These are phyloP conservation scores for Aptenodytes patagonicus DNA, from an alignment of 2,113 vertebrate genomes.

Conservation along the genomic window DNA sequence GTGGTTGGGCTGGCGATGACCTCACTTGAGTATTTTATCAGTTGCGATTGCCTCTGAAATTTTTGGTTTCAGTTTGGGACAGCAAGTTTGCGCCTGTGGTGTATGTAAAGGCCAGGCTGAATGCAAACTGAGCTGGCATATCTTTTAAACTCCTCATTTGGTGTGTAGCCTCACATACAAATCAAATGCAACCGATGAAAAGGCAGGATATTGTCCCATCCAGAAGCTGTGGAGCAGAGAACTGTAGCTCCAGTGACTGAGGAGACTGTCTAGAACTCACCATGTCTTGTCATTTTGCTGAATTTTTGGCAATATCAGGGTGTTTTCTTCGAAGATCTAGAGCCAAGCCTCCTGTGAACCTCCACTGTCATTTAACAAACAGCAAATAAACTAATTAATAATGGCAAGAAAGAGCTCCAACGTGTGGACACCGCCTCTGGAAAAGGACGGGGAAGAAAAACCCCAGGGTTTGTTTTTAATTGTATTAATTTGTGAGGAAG, in stretches of 20 bases:
- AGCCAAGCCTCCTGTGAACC: neutral
- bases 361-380: neutral
- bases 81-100: neutral
- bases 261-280: slow-evolving; percentile 5
- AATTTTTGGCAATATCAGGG: neutral
- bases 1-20: neutral
- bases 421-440: neutral
- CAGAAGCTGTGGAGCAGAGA: neutral
- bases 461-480: neutral
- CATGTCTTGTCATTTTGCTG: neutral
- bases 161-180: neutral
- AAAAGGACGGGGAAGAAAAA: neutral
- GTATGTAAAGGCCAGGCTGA: neutral
- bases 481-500: neutral
- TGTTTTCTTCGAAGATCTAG: neutral
- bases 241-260: neutral
- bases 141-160: neutral
- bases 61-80: neutral
- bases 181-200: neutral
- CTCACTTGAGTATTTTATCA: neutral
- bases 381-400: neutral
- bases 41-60: neutral
- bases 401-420: neutral
- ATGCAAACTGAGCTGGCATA: neutral
- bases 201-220: neutral